phyloP scores from a whole-genome alignment of 2,888 invertebrate species.

The Thera britannica region DNA sequence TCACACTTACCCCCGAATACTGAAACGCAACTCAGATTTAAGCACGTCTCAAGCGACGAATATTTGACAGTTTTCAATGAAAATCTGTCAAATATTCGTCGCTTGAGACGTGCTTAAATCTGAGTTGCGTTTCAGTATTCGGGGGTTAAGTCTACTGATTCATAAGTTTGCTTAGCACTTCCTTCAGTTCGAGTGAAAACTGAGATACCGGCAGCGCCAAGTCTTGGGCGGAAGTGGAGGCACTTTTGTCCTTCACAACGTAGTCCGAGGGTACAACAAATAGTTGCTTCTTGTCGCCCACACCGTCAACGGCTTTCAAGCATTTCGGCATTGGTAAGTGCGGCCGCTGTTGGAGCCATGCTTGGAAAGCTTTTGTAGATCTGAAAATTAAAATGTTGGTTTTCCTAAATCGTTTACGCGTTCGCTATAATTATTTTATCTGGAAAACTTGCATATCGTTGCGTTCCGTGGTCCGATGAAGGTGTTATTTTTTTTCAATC shows the following conservation, averaged over 20 bases:
- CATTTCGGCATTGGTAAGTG: slow-evolving; percentile 69
- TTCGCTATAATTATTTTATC: too few relatives aligned
- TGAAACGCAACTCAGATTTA: too few relatives aligned
- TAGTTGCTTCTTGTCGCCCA: slow-evolving; percentile 63
- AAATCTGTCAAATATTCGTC: too few relatives aligned
- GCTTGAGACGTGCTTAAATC: too few relatives aligned
- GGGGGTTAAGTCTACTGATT: slow-evolving; percentile 37
- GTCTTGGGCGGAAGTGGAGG: slow-evolving; percentile 54
- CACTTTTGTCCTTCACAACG: slow-evolving; percentile 55
- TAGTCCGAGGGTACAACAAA: slow-evolving; percentile 76
- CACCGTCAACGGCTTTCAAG: slow-evolving; percentile 49
- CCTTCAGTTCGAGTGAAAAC: slow-evolving; percentile 71
- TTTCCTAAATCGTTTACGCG: too few relatives aligned
- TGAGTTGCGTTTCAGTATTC: too few relatives aligned
- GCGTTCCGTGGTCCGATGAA: too few relatives aligned
- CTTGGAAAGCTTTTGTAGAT: slow-evolving; percentile 73
- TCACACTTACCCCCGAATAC: too few relatives aligned
- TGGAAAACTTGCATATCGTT: too few relatives aligned
- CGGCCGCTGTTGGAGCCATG: slow-evolving; percentile 64
- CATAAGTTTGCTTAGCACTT: slow-evolving; percentile 71
- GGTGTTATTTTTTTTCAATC: too few relatives aligned
- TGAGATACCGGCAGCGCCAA: slow-evolving; percentile 73
- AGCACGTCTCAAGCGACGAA: too few relatives aligned
- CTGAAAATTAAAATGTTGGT: slow-evolving; percentile 47
- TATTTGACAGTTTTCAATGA: too few relatives aligned